These are phyloP conservation scores for Falco berigora DNA, from an alignment of 2,797 vertebrate species.

Conservation along the genomic window DNA sequence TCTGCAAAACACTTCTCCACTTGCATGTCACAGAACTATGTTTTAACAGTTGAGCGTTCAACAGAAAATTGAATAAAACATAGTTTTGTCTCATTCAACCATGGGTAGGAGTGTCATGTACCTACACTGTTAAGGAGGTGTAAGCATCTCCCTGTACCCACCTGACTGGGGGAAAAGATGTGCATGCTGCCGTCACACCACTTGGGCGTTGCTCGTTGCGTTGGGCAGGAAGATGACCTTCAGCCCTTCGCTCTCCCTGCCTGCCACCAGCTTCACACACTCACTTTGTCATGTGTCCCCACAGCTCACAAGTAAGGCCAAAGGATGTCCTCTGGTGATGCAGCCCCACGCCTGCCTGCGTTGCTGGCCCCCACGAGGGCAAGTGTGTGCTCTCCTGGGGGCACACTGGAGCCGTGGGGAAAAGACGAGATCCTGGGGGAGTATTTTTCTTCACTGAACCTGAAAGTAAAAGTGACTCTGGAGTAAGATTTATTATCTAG, in stretches of 20 bases:
- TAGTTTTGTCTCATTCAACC: background rate
- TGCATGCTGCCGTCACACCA: background rate
- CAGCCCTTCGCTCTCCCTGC: background rate
- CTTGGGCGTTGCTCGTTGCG: background rate
- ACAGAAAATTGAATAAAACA: background rate
- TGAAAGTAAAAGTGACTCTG: background rate
- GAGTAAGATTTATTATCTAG: background rate
- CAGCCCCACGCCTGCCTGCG: background rate
- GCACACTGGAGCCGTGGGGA: accelerated
- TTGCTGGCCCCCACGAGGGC: background rate
- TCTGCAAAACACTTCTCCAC: background rate
- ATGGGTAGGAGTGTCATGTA: background rate
- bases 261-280: background rate
- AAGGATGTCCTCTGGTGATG: background rate
- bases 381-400: background rate
- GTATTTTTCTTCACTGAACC: background rate
- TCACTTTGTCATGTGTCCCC: accelerated
- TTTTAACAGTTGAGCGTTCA: background rate
- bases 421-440: background rate
- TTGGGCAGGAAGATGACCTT: background rate
- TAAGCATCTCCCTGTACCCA: background rate
- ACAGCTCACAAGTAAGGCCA: accelerated
- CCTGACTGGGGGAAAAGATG: background rate
- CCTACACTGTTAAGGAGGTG: background rate
- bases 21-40: background rate